A percentile compares a stretch with the other conserved stretches of the same genome.
These are phyloP conservation scores for Drosophila affinis DNA, from an alignment of 2,888 invertebrate genomes.

Conservation along the genomic window DNA sequence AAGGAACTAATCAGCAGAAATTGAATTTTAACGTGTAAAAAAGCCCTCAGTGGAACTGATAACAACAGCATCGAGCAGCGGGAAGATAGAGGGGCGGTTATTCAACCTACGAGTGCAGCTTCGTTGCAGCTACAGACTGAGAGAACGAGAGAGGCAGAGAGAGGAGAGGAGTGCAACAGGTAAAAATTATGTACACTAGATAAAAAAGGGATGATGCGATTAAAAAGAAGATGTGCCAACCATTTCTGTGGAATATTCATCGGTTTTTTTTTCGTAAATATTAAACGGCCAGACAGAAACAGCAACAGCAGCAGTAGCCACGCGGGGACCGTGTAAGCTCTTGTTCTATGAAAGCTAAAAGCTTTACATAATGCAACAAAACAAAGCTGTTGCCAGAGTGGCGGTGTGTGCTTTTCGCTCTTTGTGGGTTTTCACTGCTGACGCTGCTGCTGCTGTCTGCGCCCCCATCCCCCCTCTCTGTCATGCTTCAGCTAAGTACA, in stretches of 20 bases:
- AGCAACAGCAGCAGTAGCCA: slow-evolving; percentile 1
- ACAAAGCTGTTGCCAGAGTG: no score
- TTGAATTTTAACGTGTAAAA: not conserved
- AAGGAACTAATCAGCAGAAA: not conserved
- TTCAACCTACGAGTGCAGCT: slow-evolving; percentile 21
- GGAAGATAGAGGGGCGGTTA: slow-evolving; percentile 23
- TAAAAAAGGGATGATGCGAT: not conserved
- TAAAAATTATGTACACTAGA: slow-evolving; percentile 5
- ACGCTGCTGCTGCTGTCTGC: slow-evolving; percentile 6
- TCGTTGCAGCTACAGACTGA: slow-evolving; percentile 19
- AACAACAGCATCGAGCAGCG: not conserved
- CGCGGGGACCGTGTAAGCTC: slow-evolving; percentile 55
- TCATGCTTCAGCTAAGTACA: not conserved
- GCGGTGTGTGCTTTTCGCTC: slow-evolving; percentile 4
- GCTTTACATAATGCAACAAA: slow-evolving; percentile 35
- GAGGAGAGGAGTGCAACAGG: not conserved
- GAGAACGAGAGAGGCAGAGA: not conserved
- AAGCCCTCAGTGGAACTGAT: slow-evolving; percentile 1
- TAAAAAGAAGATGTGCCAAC: not conserved
- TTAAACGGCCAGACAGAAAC: slow-evolving; percentile 4
- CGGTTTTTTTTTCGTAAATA: slow-evolving; percentile 30
- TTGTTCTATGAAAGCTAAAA: slow-evolving; percentile 58
- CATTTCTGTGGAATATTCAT: slow-evolving; percentile 1
- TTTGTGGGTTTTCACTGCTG: not conserved
- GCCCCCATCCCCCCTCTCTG: not conserved